Evolutionary conservation across 2,113 vertebrate genomes (phyloP).

Genomic region (Pachycephala philippinensis): DNA sequence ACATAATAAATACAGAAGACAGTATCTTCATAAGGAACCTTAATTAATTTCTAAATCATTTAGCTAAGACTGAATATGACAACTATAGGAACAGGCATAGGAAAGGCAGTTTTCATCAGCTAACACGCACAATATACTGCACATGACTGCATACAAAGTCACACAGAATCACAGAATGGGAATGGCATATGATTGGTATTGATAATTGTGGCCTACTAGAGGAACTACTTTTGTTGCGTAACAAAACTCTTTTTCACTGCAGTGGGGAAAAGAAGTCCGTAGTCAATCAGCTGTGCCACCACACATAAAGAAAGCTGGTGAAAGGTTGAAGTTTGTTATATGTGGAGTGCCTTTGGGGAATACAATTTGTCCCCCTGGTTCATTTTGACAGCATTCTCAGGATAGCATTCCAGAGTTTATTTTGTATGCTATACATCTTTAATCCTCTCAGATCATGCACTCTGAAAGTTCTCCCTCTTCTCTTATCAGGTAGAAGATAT

Average conservation of each 20-base stretch:
- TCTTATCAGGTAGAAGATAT: slow-evolving; percentile 11
- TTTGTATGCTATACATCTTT: neutral
- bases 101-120: neutral
- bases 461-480: neutral
- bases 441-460: neutral
- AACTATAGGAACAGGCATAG: neutral
- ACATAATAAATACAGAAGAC: neutral
- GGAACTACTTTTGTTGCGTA: neutral
- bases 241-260: neutral
- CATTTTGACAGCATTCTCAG: neutral
- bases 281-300: neutral
- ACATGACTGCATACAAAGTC: neutral
- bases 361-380: neutral
- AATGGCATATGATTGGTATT: neutral
- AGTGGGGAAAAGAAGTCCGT: neutral
- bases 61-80: neutral
- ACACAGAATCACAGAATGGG: neutral
- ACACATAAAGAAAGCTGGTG: neutral
- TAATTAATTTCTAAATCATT: neutral
- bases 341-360: neutral
- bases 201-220: neutral
- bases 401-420: neutral
- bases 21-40: neutral
- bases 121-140: neutral
- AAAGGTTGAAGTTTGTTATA: neutral